A percentile compares a stretch with the other conserved stretches of the same genome.
Evolutionary conservation across 2,888 invertebrate species (phyloP).

Genomic region (Papilio gigon): DNA sequence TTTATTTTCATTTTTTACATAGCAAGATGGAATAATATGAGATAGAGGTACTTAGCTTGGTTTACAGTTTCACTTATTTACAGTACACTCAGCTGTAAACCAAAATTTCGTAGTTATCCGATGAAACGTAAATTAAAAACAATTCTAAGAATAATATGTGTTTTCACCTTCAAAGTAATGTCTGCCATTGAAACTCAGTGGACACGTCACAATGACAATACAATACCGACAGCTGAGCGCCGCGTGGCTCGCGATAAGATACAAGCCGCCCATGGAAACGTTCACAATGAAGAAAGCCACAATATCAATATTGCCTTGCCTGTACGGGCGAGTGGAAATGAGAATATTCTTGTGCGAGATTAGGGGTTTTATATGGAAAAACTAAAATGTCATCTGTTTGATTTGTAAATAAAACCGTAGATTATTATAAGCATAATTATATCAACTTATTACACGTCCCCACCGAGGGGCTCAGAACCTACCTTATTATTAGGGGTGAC

Average conservation of each 20-base stretch:
- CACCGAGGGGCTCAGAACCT: too few species aligned
- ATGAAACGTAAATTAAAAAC: too few species aligned
- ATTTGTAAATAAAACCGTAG: too few species aligned
- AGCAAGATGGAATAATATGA: too few species aligned
- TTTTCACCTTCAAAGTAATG: conserved; percentile 5
- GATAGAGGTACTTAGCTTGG: too few species aligned
- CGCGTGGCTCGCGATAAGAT: conserved; percentile 33
- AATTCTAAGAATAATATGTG: neutral
- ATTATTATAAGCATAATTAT: too few species aligned
- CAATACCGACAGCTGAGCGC: conserved; percentile 17
- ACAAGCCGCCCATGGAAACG: conserved; percentile 22
- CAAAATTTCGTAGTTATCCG: neutral
- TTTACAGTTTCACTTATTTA: too few species aligned
- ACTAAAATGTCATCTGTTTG: too few species aligned
- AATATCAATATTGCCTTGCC: conserved; percentile 28
- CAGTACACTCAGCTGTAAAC: neutral
- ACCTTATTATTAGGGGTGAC: too few species aligned
- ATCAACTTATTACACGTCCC: too few species aligned
- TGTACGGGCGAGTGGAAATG: neutral
- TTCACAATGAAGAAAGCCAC: conserved; percentile 22
- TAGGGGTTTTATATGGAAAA: conserved; percentile 1
- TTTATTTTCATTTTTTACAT: too few species aligned
- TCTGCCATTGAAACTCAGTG: conserved; percentile 19
- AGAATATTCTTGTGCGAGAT: neutral
- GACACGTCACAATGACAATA: conserved; percentile 24